Conservation (phyloP, 2,113 vertebrate species). For the Cinclus mexicanus region DNA sequence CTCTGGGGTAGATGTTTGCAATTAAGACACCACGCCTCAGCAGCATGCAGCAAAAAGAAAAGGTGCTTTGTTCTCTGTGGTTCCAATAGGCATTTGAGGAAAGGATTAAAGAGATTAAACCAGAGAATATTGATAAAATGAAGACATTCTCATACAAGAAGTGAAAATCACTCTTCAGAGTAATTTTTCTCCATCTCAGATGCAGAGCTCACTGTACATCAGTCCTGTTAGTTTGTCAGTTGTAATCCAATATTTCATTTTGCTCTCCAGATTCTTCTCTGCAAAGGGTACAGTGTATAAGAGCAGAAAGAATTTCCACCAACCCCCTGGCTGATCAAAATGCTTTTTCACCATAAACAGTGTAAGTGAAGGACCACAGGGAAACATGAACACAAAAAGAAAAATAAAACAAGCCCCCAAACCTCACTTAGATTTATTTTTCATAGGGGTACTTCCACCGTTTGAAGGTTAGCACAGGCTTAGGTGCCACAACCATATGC, state of each 20-base stretch:
- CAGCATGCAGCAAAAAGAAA: background rate
- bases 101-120: constrained; percentile 20
- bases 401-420: background rate
- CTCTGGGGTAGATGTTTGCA: background rate
- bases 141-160: background rate
- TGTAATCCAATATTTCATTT: background rate
- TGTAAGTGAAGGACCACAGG: background rate
- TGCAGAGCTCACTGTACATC: background rate
- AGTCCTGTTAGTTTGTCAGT: background rate
- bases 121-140: background rate
- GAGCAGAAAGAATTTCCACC: background rate
- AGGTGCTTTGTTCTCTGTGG: background rate
- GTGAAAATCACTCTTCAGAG: background rate
- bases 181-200: background rate
- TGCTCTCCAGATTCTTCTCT: background rate
- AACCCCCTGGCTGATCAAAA: background rate
- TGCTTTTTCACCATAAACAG: background rate
- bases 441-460: background rate
- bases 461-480: background rate
- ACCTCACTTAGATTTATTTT: background rate
- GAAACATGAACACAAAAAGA: background rate
- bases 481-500: background rate
- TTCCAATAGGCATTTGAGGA: background rate
- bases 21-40: background rate
- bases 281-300: background rate